phyloP scores from a whole-genome alignment of 2,113 vertebrate genomes.

The Cyanistes caeruleus region DNA sequence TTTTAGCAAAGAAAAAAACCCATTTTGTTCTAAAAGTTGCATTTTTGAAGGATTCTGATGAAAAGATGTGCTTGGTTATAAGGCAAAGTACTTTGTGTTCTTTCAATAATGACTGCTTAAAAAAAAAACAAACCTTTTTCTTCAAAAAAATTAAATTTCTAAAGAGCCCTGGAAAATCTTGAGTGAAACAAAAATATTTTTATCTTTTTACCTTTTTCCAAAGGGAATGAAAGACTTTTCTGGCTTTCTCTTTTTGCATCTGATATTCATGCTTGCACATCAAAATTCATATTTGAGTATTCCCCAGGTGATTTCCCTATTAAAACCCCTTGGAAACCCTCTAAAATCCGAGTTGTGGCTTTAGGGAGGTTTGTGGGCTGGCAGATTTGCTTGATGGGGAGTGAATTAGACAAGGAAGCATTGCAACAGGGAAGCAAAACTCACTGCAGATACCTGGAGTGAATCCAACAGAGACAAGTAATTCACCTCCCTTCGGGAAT shows the following conservation, averaged over 20 bases:
- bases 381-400: background rate
- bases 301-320: background rate
- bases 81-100: background rate
- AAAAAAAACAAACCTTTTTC: accelerated
- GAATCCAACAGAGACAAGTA: background rate
- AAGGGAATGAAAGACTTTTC: background rate
- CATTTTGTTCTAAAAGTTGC: background rate
- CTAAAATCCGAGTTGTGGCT: background rate
- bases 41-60: background rate
- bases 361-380: background rate
- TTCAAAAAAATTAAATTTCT: background rate
- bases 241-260: background rate
- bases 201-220: background rate
- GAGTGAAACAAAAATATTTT: background rate
- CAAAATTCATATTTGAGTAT: background rate
- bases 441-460: slow-evolving; percentile 13
- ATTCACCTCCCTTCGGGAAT: background rate
- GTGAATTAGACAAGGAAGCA: background rate
- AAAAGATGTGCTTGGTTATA: background rate
- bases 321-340: background rate
- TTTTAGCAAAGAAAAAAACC: background rate
- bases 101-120: background rate
- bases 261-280: background rate
- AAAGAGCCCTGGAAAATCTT: background rate
- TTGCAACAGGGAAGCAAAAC: slow-evolving; percentile 12